Evolutionary conservation across 2,113 vertebrate genomes (phyloP).

Genomic region (Lycaon pictus): DNA sequence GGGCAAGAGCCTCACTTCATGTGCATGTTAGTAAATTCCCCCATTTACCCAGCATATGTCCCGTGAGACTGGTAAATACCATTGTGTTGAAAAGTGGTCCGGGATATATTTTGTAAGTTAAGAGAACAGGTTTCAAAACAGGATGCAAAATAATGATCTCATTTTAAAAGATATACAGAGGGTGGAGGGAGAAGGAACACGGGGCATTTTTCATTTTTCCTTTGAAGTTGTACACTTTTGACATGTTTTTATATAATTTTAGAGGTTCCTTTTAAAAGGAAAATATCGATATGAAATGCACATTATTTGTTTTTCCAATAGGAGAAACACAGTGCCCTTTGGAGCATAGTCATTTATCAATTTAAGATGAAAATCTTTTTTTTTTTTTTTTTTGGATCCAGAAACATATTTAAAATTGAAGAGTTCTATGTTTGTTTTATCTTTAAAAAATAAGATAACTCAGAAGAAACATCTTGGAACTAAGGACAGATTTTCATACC

Average conservation of each 20-base stretch:
- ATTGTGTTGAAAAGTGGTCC: not conserved
- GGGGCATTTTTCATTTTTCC: not conserved
- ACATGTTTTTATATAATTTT: not conserved
- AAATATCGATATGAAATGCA: not conserved
- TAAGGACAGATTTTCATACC: not conserved
- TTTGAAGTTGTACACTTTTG: not conserved
- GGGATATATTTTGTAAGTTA: conserved; percentile 14
- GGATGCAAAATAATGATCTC: not conserved
- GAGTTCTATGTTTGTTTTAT: not conserved
- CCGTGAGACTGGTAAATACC: not conserved
- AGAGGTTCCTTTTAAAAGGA: conserved; percentile 19
- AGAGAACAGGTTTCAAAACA: conserved; percentile 15
- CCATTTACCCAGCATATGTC: not conserved
- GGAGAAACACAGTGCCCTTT: not conserved
- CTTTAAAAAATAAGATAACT: conserved; percentile 62
- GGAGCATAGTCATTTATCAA: conserved; percentile 40
- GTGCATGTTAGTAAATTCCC: not conserved
- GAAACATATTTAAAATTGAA: conserved; percentile 29
- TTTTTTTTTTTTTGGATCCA: not conserved
- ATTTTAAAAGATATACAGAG: not conserved
- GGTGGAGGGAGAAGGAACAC: not conserved
- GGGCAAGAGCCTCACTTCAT: not conserved
- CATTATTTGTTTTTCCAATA: not conserved
- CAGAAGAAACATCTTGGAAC: not conserved
- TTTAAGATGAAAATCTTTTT: conserved; percentile 18